Evolutionary conservation across 2,113 vertebrate genomes (phyloP), one percentile per base, ranked within the genome.

Genomic region (Ranitomeya variabilis): DNA sequence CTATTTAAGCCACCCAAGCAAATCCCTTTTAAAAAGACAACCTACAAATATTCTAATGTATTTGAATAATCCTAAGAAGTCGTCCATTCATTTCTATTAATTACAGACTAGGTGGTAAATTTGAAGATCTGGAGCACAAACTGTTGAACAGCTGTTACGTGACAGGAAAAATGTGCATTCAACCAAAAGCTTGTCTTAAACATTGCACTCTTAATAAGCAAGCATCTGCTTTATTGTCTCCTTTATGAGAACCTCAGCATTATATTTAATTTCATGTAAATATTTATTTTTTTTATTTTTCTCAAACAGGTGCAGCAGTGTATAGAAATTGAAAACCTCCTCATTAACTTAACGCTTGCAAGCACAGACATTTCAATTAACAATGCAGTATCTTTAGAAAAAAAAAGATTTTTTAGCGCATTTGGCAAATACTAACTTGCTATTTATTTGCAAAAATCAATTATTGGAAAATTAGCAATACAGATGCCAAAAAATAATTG

Each of bases 201-300:
- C 91, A 92, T 57, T 91, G 89, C 87, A 91, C 83, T 92, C 80
- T 85, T 92, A 92, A 93, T 93, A 91, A 91, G 59, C 90, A 59
- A 91, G 88, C 92, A 94, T 92, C 91, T 93, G 93, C 90, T 91
- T 92, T 93, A 92, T 89, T 77, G 83, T 91, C 93, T 92, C 84
- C 83, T 91, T 91, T 89, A 87, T 67, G 90, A 71, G 90, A 90
- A 87, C 83, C 84, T 91, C 84, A 90, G 89, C 89, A 86, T 90
- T 91, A 52, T 80, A 85, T 91, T 93, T 93, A 91, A 91, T 91
- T 71, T 87, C 67, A 86, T 86, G 78, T 0, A 90, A 91, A 92
- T 80, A 80, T 45, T 89, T 91, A 66, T 57, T 57, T 67, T 7
- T 21, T 77, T 77, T 77, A 89, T 26, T 59, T 57, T 67, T 79